Evolutionary conservation across 2,797 vertebrate species (phyloP), one percentile per base, ranked within the genome.

Genomic region (Hybognathus amarus): DNA sequence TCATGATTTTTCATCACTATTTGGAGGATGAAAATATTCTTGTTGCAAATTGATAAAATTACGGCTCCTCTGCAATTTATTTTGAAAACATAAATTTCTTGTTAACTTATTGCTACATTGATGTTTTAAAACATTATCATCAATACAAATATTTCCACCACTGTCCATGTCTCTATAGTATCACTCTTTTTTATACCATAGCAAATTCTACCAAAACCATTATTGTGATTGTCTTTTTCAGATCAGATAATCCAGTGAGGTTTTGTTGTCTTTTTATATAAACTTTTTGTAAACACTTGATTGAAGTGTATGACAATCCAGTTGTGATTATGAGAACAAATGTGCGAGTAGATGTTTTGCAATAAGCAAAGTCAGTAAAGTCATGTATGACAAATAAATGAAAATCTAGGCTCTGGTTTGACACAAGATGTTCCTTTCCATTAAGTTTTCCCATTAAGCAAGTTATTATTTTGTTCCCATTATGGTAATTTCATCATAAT

Each of bases 371-470:
- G 33, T 30, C 18, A 50, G 59, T 52, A 54, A 75, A 66, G 33
- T 20, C 61, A 54, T 54, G 80, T 15, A 75, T 67, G 50, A 82
- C 61, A 82, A 68, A 82, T 73, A 75, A 75, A 67, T 76, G 63
- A 11, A 42, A 42, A 24, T 42, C 45, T 82, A 24, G n/a, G 67
- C 42, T 50, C 73, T 33, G 47, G 36, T 54, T 76, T 67, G 71
- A 45, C 47, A 30, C 42, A 42, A 83, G 47, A 83, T 56, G 45
- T 64, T 75, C 40, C 67, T 67, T 74, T 83, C 50, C 81, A 83
- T 75, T 82, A 75, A 54, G 71, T 64, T 73, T 67, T 68, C 68
- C 81, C 81, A 76, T 83, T 83, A 76, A 61, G 36, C 61, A 82
- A 75, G 61, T 75, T 82, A 82, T 82, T 82, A 76, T 63, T 40